These are phyloP conservation scores for Mastomys natalensis DNA, from an alignment of 2,113 vertebrate genomes.

Conservation along the genomic window DNA sequence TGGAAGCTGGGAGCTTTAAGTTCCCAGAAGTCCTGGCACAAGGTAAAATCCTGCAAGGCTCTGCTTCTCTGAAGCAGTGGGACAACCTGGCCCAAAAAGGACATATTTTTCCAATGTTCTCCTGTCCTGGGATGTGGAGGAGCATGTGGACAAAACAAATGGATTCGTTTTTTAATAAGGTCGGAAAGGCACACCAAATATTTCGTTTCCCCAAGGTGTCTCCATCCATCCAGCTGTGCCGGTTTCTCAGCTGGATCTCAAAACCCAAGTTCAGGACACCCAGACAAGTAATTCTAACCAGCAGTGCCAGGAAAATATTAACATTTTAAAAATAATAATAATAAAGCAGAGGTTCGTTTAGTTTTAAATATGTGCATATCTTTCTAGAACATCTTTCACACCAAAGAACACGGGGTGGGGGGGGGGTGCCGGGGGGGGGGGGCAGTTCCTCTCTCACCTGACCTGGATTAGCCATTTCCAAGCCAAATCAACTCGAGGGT, in stretches of 20 bases:
- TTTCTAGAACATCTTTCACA: constrained; percentile 39
- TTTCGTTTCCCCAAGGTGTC: constrained; percentile 64
- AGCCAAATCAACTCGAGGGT: not conserved
- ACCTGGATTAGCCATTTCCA: not conserved
- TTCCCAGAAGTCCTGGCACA: not conserved
- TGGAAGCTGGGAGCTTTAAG: not conserved
- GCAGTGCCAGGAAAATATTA: constrained; percentile 82
- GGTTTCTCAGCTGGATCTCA: constrained; percentile 69
- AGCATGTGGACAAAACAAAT: constrained; percentile 61
- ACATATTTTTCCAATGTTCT: constrained; percentile 78
- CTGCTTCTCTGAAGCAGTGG: not conserved
- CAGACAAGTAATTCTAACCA: constrained; percentile 77
- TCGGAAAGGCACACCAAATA: constrained; percentile 59
- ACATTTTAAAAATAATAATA: constrained; percentile 38
- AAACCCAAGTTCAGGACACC: constrained; percentile 72
- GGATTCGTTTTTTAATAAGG: constrained; percentile 65
- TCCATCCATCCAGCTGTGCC: constrained; percentile 60
- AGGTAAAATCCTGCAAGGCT: not conserved
- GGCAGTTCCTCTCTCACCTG: constrained; percentile 43
- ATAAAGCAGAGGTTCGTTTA: constrained; percentile 68
- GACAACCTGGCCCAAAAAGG: constrained; percentile 5
- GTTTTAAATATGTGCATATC: constrained; percentile 61
- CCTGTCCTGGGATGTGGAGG: constrained; percentile 57
- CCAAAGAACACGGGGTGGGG: not conserved
- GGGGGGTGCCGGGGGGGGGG: too few relatives aligned